A percentile compares a stretch with the other conserved stretches of the same genome.
phyloP scores from a whole-genome alignment of 2,888 invertebrate genomes.

The Dorcus parallelipipedus region DNA sequence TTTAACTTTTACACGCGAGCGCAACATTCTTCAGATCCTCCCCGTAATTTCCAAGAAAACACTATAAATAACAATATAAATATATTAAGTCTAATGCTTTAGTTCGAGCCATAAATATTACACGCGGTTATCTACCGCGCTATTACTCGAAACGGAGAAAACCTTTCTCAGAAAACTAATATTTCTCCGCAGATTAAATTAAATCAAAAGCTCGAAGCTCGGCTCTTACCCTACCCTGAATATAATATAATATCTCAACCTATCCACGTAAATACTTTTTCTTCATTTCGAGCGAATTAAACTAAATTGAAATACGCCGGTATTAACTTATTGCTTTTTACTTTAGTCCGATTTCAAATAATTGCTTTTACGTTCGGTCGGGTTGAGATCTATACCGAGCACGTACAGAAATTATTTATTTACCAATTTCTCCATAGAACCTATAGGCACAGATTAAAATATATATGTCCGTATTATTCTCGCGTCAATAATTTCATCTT shows the following conservation, averaged over 20 bases:
- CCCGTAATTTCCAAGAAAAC: conserved; percentile 41
- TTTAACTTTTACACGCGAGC: conserved; percentile 31
- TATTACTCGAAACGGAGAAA: conserved; percentile 41
- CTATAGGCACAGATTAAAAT: too few relatives aligned
- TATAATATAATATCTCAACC: conserved; percentile 45
- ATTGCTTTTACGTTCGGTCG: conserved; percentile 28
- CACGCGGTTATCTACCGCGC: conserved; percentile 33
- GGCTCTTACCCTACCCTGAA: conserved; percentile 39
- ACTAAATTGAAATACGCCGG: conserved; percentile 50
- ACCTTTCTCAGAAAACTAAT: conserved; percentile 45
- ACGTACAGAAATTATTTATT: too few relatives aligned
- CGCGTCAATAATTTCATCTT: too few relatives aligned
- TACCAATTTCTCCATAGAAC: too few relatives aligned
- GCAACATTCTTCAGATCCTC: conserved; percentile 28
- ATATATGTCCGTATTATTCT: too few relatives aligned
- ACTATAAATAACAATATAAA: conserved; percentile 47
- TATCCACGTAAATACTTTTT: conserved; percentile 45
- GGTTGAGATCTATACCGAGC: background rate
- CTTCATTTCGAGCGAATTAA: conserved; percentile 48
- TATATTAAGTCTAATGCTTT: conserved; percentile 46
- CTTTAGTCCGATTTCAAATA: conserved; percentile 29
- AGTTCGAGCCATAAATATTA: conserved; percentile 44
- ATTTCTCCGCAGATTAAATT: conserved; percentile 50
- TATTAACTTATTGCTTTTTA: conserved; percentile 46
- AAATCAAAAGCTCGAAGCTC: conserved; percentile 46